Evolutionary conservation across 2,113 vertebrate species (phyloP).

Genomic region (Phylloscopus trochiloides): DNA sequence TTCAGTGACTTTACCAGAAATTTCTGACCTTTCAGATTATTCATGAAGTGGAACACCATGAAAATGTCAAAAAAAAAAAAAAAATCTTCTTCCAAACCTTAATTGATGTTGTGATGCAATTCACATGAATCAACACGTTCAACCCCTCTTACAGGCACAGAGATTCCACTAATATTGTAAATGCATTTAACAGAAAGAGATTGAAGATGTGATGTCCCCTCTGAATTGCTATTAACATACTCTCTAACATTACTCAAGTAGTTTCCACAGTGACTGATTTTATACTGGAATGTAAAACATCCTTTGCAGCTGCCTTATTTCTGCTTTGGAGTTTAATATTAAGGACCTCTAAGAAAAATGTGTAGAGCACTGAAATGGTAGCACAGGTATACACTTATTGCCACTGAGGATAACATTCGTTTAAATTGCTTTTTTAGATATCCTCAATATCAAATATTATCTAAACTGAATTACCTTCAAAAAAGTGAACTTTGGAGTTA

Average conservation of each 20-base stretch:
- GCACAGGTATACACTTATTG: neutral
- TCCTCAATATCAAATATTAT: neutral
- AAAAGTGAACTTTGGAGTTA: neutral
- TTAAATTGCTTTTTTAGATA: neutral
- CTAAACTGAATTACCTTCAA: neutral
- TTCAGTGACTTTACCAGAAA: neutral
- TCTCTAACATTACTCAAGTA: neutral
- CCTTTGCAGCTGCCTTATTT: neutral
- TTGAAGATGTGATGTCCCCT: neutral
- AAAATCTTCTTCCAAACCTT: neutral
- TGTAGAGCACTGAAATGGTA: neutral
- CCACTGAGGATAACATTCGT: neutral
- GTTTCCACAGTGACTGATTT: constrained; percentile 23
- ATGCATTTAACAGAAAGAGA: neutral
- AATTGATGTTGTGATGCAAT: neutral
- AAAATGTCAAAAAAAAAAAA: neutral
- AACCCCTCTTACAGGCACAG: neutral
- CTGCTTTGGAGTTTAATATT: neutral
- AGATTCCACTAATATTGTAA: neutral
- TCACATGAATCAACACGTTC: neutral
- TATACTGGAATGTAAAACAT: neutral
- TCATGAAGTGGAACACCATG: neutral
- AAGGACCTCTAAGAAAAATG: neutral
- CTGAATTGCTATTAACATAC: neutral
- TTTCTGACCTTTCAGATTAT: neutral